These are phyloP conservation scores for Lutraria rhynchaena DNA, from an alignment of 1,140 invertebrate species.

Conservation along the genomic window DNA sequence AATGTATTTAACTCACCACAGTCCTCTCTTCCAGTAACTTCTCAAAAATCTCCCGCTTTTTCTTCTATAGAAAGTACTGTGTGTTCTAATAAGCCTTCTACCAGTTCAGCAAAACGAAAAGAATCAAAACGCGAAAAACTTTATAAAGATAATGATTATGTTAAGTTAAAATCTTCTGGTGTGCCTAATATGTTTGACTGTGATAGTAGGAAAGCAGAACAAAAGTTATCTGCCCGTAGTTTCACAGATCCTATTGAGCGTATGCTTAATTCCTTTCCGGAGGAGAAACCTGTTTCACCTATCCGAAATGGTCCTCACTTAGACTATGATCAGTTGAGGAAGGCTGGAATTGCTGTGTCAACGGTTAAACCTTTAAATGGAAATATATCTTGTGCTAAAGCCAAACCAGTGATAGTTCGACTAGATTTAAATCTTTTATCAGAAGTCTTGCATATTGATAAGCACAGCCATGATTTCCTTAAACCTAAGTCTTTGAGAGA, in stretches of 20 bases:
- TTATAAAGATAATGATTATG: constrained; percentile 31
- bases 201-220: constrained; percentile 49
- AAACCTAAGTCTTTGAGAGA: constrained; percentile 23
- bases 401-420: constrained; percentile 35
- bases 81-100: constrained; percentile 30
- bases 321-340: background rate
- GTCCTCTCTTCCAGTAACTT: constrained; percentile 29
- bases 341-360: constrained; percentile 22
- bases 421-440: constrained; percentile 43
- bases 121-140: constrained; percentile 43
- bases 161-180: constrained; percentile 46
- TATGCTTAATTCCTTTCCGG: constrained; percentile 35
- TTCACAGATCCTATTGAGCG: constrained; percentile 31
- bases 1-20: background rate
- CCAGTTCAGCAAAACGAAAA: constrained; percentile 27
- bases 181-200: constrained; percentile 47
- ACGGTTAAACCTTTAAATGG: constrained; percentile 32
- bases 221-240: constrained; percentile 1
- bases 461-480: constrained; percentile 29
- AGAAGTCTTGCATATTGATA: constrained; percentile 17
- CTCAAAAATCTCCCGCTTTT: constrained; percentile 12
- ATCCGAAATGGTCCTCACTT: constrained; percentile 16
- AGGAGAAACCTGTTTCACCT: constrained; percentile 36
- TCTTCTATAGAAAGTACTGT: background rate
- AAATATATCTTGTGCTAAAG: constrained; percentile 28